Conservation (phyloP, 2,797 vertebrate species). For the Ceryle rudis region DNA sequence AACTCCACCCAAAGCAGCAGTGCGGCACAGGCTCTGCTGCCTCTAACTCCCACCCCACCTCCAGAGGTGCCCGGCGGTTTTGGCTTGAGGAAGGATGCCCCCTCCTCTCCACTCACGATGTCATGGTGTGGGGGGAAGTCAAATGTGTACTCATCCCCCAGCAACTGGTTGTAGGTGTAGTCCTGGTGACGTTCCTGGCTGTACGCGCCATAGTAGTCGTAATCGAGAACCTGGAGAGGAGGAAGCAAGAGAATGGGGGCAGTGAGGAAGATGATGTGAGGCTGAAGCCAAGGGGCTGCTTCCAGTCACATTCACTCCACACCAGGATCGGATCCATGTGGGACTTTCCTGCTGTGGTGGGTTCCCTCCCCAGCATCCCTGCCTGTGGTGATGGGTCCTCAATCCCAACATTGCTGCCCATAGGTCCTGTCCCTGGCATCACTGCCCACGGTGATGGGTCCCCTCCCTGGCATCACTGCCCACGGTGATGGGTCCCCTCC, state of each 20-base stretch:
- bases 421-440: fast-evolving
- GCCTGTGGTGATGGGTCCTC: fast-evolving
- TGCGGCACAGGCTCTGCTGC: background rate
- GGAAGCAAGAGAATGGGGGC: fast-evolving
- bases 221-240: conserved; percentile 83
- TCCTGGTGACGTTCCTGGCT: conserved; percentile 74
- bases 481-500: fast-evolving
- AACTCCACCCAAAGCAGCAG: fast-evolving
- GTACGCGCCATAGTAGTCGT: conserved; percentile 92
- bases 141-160: conserved; percentile 91
- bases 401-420: no score
- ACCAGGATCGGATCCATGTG: fast-evolving
- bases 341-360: background rate
- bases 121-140: conserved; percentile 92
- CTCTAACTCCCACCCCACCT: fast-evolving
- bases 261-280: background rate
- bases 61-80: background rate
- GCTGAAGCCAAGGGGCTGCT: fast-evolving
- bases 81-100: fast-evolving
- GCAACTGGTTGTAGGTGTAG: conserved; percentile 84
- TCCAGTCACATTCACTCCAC: fast-evolving
- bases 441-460: fast-evolving
- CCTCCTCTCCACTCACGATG: conserved; percentile 78
- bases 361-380: fast-evolving
- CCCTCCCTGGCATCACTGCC: background rate